These are phyloP conservation scores for Ametastegia equiseti DNA, from an alignment of 2,888 invertebrate species.

Conservation along the genomic window DNA sequence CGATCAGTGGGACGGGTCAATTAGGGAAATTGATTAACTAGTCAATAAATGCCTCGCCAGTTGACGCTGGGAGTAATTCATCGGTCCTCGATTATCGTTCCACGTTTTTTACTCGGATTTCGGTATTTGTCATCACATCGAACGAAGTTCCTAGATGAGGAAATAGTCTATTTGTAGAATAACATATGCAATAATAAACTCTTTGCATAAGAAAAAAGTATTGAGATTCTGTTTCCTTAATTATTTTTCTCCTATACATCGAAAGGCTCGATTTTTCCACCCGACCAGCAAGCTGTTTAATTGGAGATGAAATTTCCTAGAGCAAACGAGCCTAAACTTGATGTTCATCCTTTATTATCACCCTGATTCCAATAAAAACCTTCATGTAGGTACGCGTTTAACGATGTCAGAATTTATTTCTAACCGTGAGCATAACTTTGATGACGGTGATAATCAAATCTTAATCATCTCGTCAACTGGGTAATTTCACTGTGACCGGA, in stretches of 20 bases:
- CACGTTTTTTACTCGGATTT: neutral
- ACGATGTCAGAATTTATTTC: slow-evolving; percentile 31
- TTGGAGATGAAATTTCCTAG: slow-evolving; percentile 22
- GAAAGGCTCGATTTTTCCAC: neutral
- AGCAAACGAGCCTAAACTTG: slow-evolving; percentile 20
- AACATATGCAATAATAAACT: neutral
- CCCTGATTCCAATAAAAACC: neutral
- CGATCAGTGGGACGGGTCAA: neutral
- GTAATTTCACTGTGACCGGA: neutral
- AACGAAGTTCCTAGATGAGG: neutral
- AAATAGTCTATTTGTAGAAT: neutral
- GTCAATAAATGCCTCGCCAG: slow-evolving; percentile 14
- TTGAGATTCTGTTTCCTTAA: too few species aligned
- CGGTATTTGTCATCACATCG: neutral
- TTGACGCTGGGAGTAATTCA: neutral
- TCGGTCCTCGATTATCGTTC: slow-evolving; percentile 9
- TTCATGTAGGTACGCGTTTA: neutral
- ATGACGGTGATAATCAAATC: slow-evolving; percentile 7
- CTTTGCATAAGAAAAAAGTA: too few species aligned
- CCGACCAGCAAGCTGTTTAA: neutral
- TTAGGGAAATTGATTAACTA: slow-evolving; percentile 20
- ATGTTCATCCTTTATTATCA: slow-evolving; percentile 22
- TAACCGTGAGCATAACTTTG: slow-evolving; percentile 10
- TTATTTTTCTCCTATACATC: neutral
- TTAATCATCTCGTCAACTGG: slow-evolving; percentile 7